Evolutionary conservation across 2,113 vertebrate genomes (phyloP).

Genomic region (Epinephelus lanceolatus): DNA sequence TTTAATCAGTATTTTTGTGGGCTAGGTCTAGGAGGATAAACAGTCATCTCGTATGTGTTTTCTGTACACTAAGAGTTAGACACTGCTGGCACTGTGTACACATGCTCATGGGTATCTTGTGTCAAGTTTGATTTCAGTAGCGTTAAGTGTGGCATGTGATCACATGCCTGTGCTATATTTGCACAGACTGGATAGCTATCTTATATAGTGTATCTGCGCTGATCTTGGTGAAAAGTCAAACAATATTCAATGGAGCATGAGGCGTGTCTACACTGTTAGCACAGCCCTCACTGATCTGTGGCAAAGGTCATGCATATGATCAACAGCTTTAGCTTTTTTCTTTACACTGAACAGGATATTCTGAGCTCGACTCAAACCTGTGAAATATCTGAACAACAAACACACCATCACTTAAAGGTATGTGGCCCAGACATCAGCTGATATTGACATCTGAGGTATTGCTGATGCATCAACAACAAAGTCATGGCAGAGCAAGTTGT

Average conservation of each 20-base stretch:
- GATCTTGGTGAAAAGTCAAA: slow-evolving; percentile 1
- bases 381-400: not conserved
- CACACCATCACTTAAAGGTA: not conserved
- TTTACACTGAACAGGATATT: not conserved
- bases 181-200: slow-evolving; percentile 25
- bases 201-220: slow-evolving; percentile 17
- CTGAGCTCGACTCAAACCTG: not conserved
- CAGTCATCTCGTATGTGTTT: slow-evolving; percentile 9
- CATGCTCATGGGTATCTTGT: slow-evolving; percentile 19
- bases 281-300: not conserved
- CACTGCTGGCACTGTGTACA: not conserved
- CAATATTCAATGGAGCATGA: not conserved
- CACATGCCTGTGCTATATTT: slow-evolving; percentile 62
- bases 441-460: not conserved
- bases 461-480: not conserved
- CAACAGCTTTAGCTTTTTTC: not conserved
- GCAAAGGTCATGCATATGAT: not conserved
- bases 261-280: not conserved
- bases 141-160: slow-evolving; percentile 29
- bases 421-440: not conserved
- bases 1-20: no score
- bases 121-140: slow-evolving; percentile 38
- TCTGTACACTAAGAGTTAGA: slow-evolving; percentile 17
- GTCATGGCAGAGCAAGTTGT: slow-evolving; percentile 4
- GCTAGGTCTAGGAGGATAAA: not conserved